phyloP scores from a whole-genome alignment of 2,797 vertebrate genomes.

The Brachyrhaphis roseni region DNA sequence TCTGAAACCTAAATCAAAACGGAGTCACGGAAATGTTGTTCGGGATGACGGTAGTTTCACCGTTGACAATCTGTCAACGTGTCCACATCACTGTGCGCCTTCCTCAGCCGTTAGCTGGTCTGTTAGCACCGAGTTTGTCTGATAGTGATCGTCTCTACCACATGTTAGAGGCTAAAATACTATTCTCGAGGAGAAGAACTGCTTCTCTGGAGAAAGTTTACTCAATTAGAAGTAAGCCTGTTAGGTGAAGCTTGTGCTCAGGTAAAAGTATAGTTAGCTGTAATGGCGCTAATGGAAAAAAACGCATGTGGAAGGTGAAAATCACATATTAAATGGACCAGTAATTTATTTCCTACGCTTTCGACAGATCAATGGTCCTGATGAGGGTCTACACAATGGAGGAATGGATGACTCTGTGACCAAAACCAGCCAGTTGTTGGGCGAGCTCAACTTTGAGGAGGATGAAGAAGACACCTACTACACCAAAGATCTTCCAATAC shows the following conservation, averaged over 20 bases:
- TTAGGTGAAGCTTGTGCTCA: background rate
- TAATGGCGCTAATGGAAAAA: background rate
- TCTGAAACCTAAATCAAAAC: background rate
- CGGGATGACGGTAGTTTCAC: background rate
- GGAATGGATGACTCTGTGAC: constrained; percentile 88
- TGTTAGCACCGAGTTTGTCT: constrained; percentile 40
- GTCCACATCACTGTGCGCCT: constrained; percentile 20
- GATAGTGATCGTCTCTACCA: constrained; percentile 25
- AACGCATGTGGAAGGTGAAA: background rate
- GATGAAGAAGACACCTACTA: constrained; percentile 96
- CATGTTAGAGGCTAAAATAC: background rate
- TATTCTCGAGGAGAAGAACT: background rate
- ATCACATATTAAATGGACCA: background rate
- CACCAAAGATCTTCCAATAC: constrained; percentile 93
- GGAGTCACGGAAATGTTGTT: fast-evolving
- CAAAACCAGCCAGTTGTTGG: constrained; percentile 92
- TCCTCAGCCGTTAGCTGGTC: constrained; percentile 32
- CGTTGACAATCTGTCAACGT: constrained; percentile 19
- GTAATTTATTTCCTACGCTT: background rate
- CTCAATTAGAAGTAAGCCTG: background rate
- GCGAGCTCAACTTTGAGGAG: constrained; percentile 94
- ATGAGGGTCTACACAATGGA: constrained; percentile 90
- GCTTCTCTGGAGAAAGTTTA: background rate
- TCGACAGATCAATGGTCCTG: constrained; percentile 87
- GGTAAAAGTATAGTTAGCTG: background rate